Percentiles rank a stretch among this genome's conserved stretches.
phyloP scores from a whole-genome alignment of 1,140 invertebrate genomes.

The Drosophila arizonae region DNA sequence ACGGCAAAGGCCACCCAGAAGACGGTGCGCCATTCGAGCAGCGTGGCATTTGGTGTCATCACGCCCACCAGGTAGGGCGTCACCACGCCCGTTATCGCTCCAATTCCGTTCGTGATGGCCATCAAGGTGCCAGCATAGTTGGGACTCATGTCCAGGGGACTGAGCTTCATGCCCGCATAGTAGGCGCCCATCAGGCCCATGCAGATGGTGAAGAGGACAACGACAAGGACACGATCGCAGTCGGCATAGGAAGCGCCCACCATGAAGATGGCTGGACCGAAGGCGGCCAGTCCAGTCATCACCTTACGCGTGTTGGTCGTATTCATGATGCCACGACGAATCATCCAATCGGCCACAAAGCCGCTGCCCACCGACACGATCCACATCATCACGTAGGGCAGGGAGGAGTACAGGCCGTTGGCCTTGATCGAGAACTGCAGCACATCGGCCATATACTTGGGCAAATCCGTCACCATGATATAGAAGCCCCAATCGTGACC shows the following conservation, averaged over 20 bases:
- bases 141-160: slow-evolving; percentile 91
- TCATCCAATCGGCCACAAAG: slow-evolving; percentile 87
- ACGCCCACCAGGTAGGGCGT: slow-evolving; percentile 90
- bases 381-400: slow-evolving; percentile 90
- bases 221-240: slow-evolving; percentile 86
- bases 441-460: slow-evolving; percentile 95
- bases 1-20: slow-evolving; percentile 90
- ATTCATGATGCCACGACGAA: slow-evolving; percentile 84
- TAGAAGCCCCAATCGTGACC: slow-evolving; percentile 98
- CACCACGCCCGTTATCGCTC: slow-evolving; percentile 91
- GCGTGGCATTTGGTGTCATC: slow-evolving; percentile 88
- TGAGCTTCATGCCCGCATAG: slow-evolving; percentile 91
- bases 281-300: slow-evolving; percentile 88
- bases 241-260: slow-evolving; percentile 92
- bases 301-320: slow-evolving; percentile 88
- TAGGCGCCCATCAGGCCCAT: slow-evolving; percentile 91
- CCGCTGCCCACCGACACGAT: slow-evolving; percentile 87
- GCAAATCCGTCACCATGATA: slow-evolving; percentile 95
- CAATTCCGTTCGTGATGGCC: slow-evolving; percentile 92
- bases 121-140: slow-evolving; percentile 92
- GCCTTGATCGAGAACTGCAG: slow-evolving; percentile 91
- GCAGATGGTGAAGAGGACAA: slow-evolving; percentile 87
- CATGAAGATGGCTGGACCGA: slow-evolving; percentile 90
- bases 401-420: slow-evolving; percentile 87
- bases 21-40: slow-evolving; percentile 91